Evolutionary conservation across 1,140 invertebrate genomes (phyloP).

Genomic region (Ericerus pela): DNA sequence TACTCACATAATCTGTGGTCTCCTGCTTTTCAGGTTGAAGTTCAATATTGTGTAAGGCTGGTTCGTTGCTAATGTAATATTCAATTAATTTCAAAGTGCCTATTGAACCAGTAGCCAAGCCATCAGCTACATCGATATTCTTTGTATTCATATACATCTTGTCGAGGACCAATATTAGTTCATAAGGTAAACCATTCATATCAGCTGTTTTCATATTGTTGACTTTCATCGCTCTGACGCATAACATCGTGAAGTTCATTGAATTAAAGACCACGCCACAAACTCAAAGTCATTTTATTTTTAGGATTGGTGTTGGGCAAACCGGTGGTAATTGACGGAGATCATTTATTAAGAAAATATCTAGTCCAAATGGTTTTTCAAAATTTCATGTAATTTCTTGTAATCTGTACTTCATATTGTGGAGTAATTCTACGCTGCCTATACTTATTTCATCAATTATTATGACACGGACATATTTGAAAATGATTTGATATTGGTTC

Average conservation of each 20-base stretch:
- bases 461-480: conserved; percentile 25
- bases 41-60: too few species aligned
- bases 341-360: conserved; percentile 22
- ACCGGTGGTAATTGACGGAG: conserved; percentile 25
- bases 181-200: conserved; percentile 1
- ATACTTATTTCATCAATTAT: conserved; percentile 33
- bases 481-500: conserved; percentile 20
- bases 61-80: too few species aligned
- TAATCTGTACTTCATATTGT: conserved; percentile 24
- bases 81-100: too few species aligned
- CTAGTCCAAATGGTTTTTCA: conserved; percentile 21
- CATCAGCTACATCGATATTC: conserved; percentile 7
- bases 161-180: background rate
- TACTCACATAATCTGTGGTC: too few species aligned
- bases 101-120: background rate
- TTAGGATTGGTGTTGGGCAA: conserved; percentile 8
- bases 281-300: background rate
- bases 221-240: background rate
- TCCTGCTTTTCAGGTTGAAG: too few species aligned
- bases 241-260: conserved; percentile 10
- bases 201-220: background rate
- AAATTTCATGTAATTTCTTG: conserved; percentile 27
- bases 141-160: background rate
- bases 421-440: conserved; percentile 24
- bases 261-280: conserved; percentile 18